Evolutionary conservation across 2,113 vertebrate genomes (phyloP).

Genomic region (Bufo gargarizans): DNA sequence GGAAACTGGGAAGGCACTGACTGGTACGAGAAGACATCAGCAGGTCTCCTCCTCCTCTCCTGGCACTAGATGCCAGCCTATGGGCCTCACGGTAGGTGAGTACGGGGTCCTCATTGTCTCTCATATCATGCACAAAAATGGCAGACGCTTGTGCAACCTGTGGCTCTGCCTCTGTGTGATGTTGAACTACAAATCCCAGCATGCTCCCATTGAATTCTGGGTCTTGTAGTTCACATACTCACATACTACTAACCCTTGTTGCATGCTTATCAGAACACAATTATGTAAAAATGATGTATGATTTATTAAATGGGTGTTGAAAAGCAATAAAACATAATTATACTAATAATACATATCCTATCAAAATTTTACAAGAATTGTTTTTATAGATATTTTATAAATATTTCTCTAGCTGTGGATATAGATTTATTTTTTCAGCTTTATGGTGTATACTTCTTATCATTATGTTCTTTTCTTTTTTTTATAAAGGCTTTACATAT

Average conservation of each 20-base stretch:
- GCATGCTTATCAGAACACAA: not conserved
- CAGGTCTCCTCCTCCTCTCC: not conserved
- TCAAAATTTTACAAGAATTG: too few relatives aligned
- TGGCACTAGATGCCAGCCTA: conserved; percentile 37
- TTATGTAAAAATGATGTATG: not conserved
- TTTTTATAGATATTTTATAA: not conserved
- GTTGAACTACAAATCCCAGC: not conserved
- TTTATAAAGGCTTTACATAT: not conserved
- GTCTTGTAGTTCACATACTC: not conserved
- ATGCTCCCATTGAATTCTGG: not conserved
- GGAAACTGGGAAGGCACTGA: conserved; percentile 5
- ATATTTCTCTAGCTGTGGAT: not conserved
- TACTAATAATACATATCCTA: not conserved
- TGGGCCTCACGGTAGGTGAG: conserved; percentile 66
- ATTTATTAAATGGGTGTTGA: not conserved
- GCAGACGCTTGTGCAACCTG: not conserved
- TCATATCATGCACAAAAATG: conserved; percentile 32
- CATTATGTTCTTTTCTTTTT: not conserved
- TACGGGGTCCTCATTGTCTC: conserved; percentile 45
- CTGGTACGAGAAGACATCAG: not conserved
- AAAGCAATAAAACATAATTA: too few relatives aligned
- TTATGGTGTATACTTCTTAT: not conserved
- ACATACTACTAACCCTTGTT: not conserved
- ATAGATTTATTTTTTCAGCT: too few relatives aligned
- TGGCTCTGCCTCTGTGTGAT: not conserved